Base-by-base conservation (phyloP, 2,797 vertebrate genomes). In the Pangasius mekongensis region DNA sequence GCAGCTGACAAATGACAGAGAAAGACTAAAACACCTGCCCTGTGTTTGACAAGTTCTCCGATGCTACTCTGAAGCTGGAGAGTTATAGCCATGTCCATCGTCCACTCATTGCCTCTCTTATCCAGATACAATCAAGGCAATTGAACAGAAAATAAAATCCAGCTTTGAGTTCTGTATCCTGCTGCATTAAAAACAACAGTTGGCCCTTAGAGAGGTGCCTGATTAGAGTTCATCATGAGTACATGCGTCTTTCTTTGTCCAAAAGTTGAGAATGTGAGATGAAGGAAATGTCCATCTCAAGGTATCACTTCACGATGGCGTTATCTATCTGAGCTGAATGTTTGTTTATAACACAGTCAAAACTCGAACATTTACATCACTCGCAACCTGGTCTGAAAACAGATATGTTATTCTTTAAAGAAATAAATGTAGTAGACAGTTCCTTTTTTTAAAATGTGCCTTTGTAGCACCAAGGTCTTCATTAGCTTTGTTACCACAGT, bases 71-170 rank as follows among this genome's bases (percentile, higher is more conserved):
- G 52, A 81, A 49, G n/a, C 77, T 39, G 39, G 60, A 67, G 66
- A 90, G 56, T 90, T 88, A 87, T 89, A 66, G 83, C 36, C 52
- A 77, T 54, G 85, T 92, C 71, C 67, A 85, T 84, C 58, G 49
- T 89, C 78, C 64, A 52, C 49, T 16, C 88, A 84, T 87, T 91
- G 82, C 47, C 90, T 91, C 91, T 89, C 90, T 90, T 91, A 91
- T 89, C 90, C 92, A 94, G 92, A 94, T 89, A 87, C 73, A 78
- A 81, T 87, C 92, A 89, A 92, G 90, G 77, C 83, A 90, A 83
- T 88, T 92, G 82, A 91, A 93, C 92, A 91, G 92, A 93, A 94
- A 94, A 93, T 89, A 89, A 86, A 94, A 92, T 85, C 91, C 92
- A 92, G 89, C 92, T 91, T 89, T 89, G 91, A 93, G 87, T 73